Evolutionary conservation across 2,888 invertebrate species (phyloP).

Genomic region (Scaptomyza reducta): DNA sequence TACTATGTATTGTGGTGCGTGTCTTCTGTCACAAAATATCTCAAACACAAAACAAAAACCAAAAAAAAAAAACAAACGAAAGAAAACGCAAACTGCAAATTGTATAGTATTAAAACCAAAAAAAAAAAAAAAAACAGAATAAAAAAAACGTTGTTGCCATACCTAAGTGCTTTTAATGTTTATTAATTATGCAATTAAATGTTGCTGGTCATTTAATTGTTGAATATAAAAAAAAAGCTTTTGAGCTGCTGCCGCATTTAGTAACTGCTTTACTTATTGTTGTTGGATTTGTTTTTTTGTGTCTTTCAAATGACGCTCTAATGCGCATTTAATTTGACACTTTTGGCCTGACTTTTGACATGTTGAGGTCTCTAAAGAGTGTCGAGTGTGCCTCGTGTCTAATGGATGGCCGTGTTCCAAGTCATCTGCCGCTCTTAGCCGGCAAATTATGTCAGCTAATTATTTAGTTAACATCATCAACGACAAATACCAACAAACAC

Average conservation of each 20-base stretch:
- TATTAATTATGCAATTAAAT: slow-evolving; percentile 81
- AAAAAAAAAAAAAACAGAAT: slow-evolving; percentile 1
- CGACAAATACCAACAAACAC: slow-evolving; percentile 25
- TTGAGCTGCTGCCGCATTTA: slow-evolving; percentile 41
- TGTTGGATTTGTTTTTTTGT: slow-evolving; percentile 5
- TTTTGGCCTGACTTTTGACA: slow-evolving; percentile 76
- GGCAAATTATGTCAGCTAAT: slow-evolving; percentile 76
- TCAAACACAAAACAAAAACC: slow-evolving; percentile 36
- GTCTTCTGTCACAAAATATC: slow-evolving; percentile 40
- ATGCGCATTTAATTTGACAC: slow-evolving; percentile 80
- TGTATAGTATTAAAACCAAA: slow-evolving; percentile 66
- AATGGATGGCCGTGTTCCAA: slow-evolving; percentile 51
- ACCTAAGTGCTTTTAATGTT: slow-evolving; percentile 81
- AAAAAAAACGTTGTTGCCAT: slow-evolving; percentile 62
- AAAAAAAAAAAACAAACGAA: slow-evolving; percentile 15
- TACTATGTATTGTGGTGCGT: slow-evolving; percentile 50
- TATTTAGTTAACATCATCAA: slow-evolving; percentile 76
- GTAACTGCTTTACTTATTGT: slow-evolving; percentile 23
- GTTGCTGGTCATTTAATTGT: slow-evolving; percentile 78
- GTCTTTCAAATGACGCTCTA: slow-evolving; percentile 72
- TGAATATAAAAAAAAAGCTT: slow-evolving; percentile 49
- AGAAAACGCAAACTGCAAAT: slow-evolving; percentile 64
- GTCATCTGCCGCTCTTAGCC: slow-evolving; percentile 64
- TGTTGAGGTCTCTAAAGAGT: slow-evolving; percentile 15
- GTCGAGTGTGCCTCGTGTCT: slow-evolving; percentile 63